Conservation (phyloP, 2,888 invertebrate species). For the Idaea aversata region DNA sequence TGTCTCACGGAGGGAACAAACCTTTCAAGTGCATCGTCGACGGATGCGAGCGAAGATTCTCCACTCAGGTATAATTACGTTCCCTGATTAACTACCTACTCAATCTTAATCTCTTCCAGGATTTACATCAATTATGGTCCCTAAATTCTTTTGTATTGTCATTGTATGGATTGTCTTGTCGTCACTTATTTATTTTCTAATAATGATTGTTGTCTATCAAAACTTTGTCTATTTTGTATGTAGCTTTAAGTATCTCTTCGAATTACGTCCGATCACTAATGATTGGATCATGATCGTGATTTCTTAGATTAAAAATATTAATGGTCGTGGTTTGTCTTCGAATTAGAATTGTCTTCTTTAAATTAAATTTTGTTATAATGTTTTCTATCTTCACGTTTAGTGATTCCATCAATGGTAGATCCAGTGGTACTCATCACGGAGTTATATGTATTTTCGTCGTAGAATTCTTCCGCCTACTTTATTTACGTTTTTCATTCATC, state of each 20-base stretch:
- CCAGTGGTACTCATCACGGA: conserved; percentile 28
- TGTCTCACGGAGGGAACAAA: conserved; percentile 95
- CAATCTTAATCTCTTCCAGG: not conserved
- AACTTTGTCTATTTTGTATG: not conserved
- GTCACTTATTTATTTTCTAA: not conserved
- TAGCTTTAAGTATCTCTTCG: conserved; percentile 9
- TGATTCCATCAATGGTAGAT: conserved; percentile 38
- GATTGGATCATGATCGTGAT: conserved; percentile 23
- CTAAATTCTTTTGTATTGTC: not conserved
- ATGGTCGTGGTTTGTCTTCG: conserved; percentile 6
- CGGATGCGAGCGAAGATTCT: conserved; percentile 93
- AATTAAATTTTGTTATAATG: not conserved
- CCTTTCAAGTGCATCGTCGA: conserved; percentile 98
- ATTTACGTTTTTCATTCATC: conserved; percentile 8
- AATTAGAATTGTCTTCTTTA: conserved; percentile 4
- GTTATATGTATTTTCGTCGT: conserved; percentile 3
- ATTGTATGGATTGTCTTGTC: not conserved
- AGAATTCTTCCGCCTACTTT: not conserved
- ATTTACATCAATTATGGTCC: not conserved
- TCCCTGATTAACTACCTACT: conserved; percentile 16
- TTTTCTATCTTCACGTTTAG: conserved; percentile 8
- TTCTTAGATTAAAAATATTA: conserved; percentile 14
- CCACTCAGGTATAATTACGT: conserved; percentile 85
- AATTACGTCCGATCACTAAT: conserved; percentile 34
- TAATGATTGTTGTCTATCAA: not conserved